Evolutionary conservation across 2,888 invertebrate species (phyloP).

Genomic region (Diarsia rubi): DNA sequence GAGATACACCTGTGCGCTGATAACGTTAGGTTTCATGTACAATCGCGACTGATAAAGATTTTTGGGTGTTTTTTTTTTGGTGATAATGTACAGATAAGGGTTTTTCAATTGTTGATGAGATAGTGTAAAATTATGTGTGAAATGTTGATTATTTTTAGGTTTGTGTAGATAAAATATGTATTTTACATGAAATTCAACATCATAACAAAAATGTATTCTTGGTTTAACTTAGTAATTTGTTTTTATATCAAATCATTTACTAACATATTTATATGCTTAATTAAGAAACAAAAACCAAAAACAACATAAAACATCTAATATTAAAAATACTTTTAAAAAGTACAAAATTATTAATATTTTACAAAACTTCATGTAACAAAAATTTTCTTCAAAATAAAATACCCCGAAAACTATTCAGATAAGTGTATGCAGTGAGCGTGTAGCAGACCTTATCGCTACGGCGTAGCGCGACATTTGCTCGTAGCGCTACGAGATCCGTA

Average conservation of each 20-base stretch:
- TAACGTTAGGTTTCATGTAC: conserved; percentile 55
- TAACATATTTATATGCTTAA: background rate
- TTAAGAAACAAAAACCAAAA: background rate
- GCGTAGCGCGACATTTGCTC: conserved; percentile 69
- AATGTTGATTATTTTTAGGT: background rate
- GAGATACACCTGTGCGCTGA: conserved; percentile 71
- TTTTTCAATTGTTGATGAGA: background rate
- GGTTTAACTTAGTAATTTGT: background rate
- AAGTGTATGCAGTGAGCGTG: conserved; percentile 42
- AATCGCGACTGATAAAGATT: conserved; percentile 21
- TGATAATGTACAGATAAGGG: conserved; percentile 36
- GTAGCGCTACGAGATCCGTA: conserved; percentile 65
- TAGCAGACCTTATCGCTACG: conserved; percentile 57
- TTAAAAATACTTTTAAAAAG: too few relatives aligned
- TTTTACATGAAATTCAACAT: background rate
- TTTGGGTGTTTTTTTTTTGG: conserved; percentile 19
- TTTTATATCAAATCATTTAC: background rate
- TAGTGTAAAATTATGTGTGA: background rate
- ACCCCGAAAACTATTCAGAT: conserved; percentile 10
- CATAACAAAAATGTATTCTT: background rate
- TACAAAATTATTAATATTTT: background rate
- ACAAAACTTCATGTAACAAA: background rate
- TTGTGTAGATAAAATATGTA: background rate
- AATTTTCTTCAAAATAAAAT: conserved; percentile 18
- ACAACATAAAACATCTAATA: background rate